Percentiles rank a stretch among this genome's conserved stretches.
Conservation (phyloP, 2,888 invertebrate species). For the Phrixothrix hirtus region DNA sequence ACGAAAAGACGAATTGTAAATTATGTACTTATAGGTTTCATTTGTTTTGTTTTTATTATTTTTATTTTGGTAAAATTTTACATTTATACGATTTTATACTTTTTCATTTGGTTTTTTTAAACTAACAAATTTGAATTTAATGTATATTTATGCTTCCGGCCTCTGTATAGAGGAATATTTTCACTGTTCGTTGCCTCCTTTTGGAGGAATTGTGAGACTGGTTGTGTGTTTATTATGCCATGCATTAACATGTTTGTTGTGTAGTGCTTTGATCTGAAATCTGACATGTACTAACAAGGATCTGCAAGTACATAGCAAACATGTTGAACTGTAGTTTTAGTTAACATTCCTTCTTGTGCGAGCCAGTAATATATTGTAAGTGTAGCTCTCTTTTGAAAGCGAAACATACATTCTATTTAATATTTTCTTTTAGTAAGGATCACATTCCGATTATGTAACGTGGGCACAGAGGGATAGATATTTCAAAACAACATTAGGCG, state of each 20-base stretch:
- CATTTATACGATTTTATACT: constrained; percentile 27
- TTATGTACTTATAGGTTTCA: constrained; percentile 22
- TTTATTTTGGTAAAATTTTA: constrained; percentile 14
- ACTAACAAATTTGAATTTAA: constrained; percentile 14
- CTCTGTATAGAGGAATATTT: constrained; percentile 14
- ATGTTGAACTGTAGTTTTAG: too few relatives aligned
- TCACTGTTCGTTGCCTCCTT: constrained; percentile 22
- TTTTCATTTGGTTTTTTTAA: constrained; percentile 14
- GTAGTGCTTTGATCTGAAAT: background rate
- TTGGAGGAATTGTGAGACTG: constrained; percentile 45
- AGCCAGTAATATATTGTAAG: constrained; percentile 4
- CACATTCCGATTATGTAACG: too few relatives aligned
- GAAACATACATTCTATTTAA: too few relatives aligned
- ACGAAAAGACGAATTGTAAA: constrained; percentile 79
- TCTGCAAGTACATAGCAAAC: too few relatives aligned
- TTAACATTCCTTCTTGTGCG: constrained; percentile 9
- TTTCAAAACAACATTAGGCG: background rate
- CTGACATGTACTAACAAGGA: background rate
- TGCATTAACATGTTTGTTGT: background rate
- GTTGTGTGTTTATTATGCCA: constrained; percentile 37
- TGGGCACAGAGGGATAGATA: too few relatives aligned
- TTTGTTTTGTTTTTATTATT: constrained; percentile 15
- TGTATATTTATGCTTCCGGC: constrained; percentile 23
- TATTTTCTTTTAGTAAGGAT: too few relatives aligned
- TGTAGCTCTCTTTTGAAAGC: background rate